These are phyloP conservation scores for Tetramorium parvispinum DNA, from an alignment of 1,140 invertebrate species.

Conservation along the genomic window DNA sequence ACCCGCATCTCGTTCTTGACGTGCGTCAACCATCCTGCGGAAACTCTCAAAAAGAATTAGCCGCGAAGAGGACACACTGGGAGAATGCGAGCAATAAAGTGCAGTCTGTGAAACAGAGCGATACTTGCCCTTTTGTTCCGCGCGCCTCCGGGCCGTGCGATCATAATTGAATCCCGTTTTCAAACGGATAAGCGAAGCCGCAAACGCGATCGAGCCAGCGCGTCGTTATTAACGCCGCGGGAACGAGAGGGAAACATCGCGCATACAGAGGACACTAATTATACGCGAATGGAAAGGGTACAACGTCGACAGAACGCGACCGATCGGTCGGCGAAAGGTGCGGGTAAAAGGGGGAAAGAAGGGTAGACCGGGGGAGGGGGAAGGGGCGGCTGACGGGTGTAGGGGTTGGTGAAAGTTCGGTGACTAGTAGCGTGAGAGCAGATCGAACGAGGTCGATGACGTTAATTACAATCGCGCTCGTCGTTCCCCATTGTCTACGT, in stretches of 20 bases:
- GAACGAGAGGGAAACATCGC: constrained; percentile 67
- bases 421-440: constrained; percentile 37
- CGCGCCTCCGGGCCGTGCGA: constrained; percentile 64
- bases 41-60: neutral
- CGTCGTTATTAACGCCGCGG: constrained; percentile 74
- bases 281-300: constrained; percentile 69
- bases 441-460: constrained; percentile 65
- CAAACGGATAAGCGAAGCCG: constrained; percentile 75
- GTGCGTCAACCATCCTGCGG: neutral
- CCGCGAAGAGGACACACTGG: constrained; percentile 33
- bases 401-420: neutral
- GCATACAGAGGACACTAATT: constrained; percentile 77
- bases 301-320: constrained; percentile 34
- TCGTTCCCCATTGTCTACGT: constrained; percentile 69
- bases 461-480: constrained; percentile 78
- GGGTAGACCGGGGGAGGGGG: neutral
- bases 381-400: neutral
- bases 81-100: constrained; percentile 35
- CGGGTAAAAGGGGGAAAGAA: constrained; percentile 10
- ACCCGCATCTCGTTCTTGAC: constrained; percentile 3
- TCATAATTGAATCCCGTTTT: constrained; percentile 80
- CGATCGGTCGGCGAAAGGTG: constrained; percentile 50
- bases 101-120: neutral
- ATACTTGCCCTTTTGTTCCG: constrained; percentile 68
- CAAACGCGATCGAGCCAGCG: constrained; percentile 73